Conservation (phyloP, 2,797 vertebrate species). For the Acestrorhynchus altus region DNA sequence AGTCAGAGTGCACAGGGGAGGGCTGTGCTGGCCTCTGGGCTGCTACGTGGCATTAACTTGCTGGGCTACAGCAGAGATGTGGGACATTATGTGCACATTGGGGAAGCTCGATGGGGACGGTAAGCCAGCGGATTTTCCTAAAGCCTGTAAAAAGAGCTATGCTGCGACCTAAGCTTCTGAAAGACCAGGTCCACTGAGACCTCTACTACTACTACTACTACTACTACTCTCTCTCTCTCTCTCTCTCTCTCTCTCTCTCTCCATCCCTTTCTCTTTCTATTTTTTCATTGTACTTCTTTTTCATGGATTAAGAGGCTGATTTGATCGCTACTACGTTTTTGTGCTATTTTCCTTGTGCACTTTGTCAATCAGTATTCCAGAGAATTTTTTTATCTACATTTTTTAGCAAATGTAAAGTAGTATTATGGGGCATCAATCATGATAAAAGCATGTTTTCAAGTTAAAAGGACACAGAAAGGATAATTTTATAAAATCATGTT, state of each 20-base stretch:
- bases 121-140: slow-evolving; percentile 55
- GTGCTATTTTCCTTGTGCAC: slow-evolving; percentile 31
- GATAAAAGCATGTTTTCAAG: slow-evolving; percentile 12
- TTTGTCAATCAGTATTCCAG: slow-evolving; percentile 20
- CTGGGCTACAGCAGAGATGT: slow-evolving; percentile 33
- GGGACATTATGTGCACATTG: slow-evolving; percentile 33
- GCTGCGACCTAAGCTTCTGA: slow-evolving; percentile 53
- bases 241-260: slow-evolving; percentile 10
- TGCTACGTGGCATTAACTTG: slow-evolving; percentile 45
- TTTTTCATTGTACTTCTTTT: slow-evolving; percentile 28
- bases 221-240: slow-evolving; percentile 2
- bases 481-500: slow-evolving; percentile 3
- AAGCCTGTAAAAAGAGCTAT: slow-evolving; percentile 57
- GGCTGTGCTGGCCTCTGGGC: slow-evolving; percentile 9
- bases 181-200: slow-evolving; percentile 43
- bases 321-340: slow-evolving; percentile 26
- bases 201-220: too few relatives aligned
- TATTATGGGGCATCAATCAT: slow-evolving; percentile 23
- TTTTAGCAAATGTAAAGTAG: neutral
- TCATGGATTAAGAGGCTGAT: slow-evolving; percentile 43
- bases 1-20: neutral
- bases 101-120: slow-evolving; percentile 52
- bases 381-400: slow-evolving; percentile 8
- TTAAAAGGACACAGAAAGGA: neutral
- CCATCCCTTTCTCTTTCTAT: neutral